phyloP scores from a whole-genome alignment of 2,113 vertebrate species.

The Nyctibius bracteatus region DNA sequence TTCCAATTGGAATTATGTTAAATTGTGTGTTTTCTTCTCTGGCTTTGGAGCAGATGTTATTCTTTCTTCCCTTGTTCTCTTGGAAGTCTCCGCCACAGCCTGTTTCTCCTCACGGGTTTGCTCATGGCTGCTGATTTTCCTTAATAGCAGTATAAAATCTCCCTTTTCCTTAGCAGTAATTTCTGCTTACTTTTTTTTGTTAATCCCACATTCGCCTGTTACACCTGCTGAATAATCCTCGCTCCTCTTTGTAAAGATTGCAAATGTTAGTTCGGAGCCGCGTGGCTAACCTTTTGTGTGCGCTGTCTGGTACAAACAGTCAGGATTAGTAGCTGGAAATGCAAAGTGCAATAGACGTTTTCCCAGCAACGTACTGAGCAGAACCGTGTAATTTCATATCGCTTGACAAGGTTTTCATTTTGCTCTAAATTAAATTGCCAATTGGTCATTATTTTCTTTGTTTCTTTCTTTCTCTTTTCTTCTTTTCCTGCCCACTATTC shows the following conservation, averaged over 20 bases:
- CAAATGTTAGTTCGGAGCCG: not conserved
- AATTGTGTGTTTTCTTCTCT: not conserved
- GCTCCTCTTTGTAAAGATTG: not conserved
- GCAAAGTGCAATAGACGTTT: not conserved
- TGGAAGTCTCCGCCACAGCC: not conserved
- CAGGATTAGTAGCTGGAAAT: not conserved
- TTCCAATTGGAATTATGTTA: not conserved
- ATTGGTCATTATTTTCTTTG: not conserved
- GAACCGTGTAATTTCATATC: not conserved
- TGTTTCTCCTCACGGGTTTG: rapidly evolving
- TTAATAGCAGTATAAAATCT: not conserved
- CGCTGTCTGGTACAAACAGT: not conserved
- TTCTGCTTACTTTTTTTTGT: not conserved
- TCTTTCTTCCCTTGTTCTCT: not conserved
- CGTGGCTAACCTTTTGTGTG: not conserved
- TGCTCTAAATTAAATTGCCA: not conserved
- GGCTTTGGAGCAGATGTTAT: not conserved
- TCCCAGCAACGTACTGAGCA: not conserved
- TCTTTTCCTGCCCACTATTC: not conserved
- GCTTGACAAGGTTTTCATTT: not conserved
- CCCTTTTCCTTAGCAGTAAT: not conserved
- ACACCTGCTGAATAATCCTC: not conserved
- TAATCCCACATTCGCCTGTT: not conserved
- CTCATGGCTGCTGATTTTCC: not conserved
- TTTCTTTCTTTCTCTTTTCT: not conserved